Evolutionary conservation across 2,113 vertebrate species (phyloP), one percentile per base, ranked within the genome.

Genomic region (Dromaius novaehollandiae): DNA sequence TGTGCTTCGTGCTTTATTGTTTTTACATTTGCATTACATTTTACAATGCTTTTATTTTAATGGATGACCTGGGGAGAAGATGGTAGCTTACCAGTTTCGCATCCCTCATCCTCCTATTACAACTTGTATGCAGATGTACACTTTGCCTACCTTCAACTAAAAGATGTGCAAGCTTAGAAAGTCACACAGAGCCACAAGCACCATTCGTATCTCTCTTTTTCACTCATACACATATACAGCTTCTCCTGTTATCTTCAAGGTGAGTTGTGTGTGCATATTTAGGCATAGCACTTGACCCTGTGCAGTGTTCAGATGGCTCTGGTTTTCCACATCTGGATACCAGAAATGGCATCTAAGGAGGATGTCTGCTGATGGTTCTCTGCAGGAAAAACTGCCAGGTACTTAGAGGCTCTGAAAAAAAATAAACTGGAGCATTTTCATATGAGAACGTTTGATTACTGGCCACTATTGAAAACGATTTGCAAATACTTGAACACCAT

Each of bases 101-200:
- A 19, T 38, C 64, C 22, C 44, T 68, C 60, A 25, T 40, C 26
- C 20, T 38, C 20, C 19, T 1, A 0, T n/a, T 28, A 2, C 36
- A 44, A 2, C 51, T 50, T 7, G 0, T 2, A 13, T 38, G 16
- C 22, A 36, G 68, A 32, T 0, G 0, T 15, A 9, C 1, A 0
- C 7, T 0, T 18, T 22, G 10, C 64, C 44, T 36, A 51, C 48
- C 46, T 38, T 48, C 32, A 1, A 15, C 55, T 46, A 9, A 24
- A 46, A 28, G 51, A 19, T 10, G 26, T 20, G 1, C 2, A 2
- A 42, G 48, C 30, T 26, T 3, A 6, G 48, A 6, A 44, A 21
- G 53, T 34, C 73, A 42, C 70, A 38, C 32, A 58, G 44, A 71
- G 68, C 69, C 48, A 61, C 1, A 5, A 42, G 64, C 15, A 2